A percentile compares a stretch with the other conserved stretches of the same genome.
phyloP scores from a whole-genome alignment of 2,113 vertebrate species.

The Cairina moschata region DNA sequence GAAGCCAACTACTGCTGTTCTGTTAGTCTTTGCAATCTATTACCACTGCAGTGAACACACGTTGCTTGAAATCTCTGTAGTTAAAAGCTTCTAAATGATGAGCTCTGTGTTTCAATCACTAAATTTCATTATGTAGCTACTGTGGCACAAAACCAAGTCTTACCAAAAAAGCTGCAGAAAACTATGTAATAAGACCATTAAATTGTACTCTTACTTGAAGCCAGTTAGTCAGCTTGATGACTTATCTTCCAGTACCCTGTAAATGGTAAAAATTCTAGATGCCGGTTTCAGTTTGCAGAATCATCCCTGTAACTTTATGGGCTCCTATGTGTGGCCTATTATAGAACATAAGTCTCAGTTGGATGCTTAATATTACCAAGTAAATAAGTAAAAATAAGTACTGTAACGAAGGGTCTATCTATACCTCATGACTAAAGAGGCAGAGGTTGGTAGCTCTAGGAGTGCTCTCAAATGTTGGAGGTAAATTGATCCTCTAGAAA shows the following conservation, averaged over 20 bases:
- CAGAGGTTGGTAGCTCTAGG: neutral
- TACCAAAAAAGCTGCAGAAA: neutral
- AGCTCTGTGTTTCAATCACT: neutral
- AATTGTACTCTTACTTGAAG: neutral
- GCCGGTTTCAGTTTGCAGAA: neutral
- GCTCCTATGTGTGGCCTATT: neutral
- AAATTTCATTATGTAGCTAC: neutral
- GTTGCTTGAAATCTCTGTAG: neutral
- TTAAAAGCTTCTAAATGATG: neutral
- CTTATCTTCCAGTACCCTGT: neutral
- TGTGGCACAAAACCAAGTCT: neutral
- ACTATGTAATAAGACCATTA: neutral
- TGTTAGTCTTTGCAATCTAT: neutral
- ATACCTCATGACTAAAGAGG: neutral
- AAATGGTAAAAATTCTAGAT: neutral
- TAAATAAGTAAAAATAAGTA: neutral
- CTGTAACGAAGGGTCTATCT: neutral
- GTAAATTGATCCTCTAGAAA: neutral
- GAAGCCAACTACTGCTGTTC: neutral
- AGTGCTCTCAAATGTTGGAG: neutral
- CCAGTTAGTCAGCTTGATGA: neutral
- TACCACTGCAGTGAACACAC: neutral
- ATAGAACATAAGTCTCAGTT: neutral
- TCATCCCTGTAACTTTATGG: neutral
- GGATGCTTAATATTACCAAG: neutral